Evolutionary conservation across 2,797 vertebrate species (phyloP).

Genomic region (Rallus crepitans): DNA sequence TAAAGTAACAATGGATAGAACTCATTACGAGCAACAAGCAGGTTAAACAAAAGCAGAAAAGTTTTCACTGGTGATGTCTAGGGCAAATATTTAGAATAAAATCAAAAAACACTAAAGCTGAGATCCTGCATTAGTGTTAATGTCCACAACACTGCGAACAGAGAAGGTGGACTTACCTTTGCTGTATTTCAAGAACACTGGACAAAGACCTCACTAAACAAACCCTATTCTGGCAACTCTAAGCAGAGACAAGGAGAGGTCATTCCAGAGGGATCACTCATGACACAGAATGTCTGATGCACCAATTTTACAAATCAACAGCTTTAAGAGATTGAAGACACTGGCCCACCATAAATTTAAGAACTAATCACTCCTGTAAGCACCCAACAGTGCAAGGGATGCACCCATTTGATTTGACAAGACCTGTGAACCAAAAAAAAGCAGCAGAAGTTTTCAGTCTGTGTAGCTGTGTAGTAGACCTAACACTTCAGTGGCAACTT

Average conservation of each 20-base stretch:
- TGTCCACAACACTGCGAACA: background rate
- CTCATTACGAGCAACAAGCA: background rate
- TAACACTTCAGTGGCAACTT: constrained; percentile 6
- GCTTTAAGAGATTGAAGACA: background rate
- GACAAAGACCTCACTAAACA: constrained; percentile 33
- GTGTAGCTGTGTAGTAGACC: background rate
- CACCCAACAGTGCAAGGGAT: background rate
- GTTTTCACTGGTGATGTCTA: background rate
- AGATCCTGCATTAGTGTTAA: background rate
- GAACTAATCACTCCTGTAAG: constrained; percentile 22
- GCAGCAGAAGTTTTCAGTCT: background rate
- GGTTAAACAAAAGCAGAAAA: background rate
- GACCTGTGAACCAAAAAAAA: background rate
- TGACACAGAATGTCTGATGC: background rate
- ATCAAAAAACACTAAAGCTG: background rate
- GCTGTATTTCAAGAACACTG: constrained; percentile 38
- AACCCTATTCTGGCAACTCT: constrained; percentile 14
- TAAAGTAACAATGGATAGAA: background rate
- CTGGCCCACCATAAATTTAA: constrained; percentile 2
- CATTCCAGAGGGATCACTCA: background rate
- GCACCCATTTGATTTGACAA: constrained; percentile 38
- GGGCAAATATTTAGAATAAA: constrained; percentile 11
- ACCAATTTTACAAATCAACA: constrained; percentile 23
- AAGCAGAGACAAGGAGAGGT: background rate
- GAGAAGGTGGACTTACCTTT: constrained; percentile 32